Evolutionary conservation across 2,888 invertebrate species (phyloP).

Genomic region (Drosophila austrosaltans): DNA sequence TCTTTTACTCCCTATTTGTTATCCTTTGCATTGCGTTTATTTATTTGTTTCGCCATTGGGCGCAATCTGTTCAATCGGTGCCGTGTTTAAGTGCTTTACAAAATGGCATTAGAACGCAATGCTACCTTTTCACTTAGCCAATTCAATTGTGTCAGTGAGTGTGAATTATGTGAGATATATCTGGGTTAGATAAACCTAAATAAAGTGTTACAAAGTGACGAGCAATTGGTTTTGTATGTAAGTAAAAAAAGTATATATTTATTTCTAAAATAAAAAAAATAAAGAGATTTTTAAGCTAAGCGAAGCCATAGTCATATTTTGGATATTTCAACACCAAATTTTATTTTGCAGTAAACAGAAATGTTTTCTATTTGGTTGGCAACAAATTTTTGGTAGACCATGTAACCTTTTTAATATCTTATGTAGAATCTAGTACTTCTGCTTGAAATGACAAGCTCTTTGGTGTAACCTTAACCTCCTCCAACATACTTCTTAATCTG

Average conservation of each 20-base stretch:
- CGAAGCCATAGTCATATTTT: too few relatives aligned
- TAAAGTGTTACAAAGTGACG: slow-evolving; percentile 14
- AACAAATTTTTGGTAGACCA: too few relatives aligned
- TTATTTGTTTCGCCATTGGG: slow-evolving; percentile 60
- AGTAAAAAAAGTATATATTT: neutral
- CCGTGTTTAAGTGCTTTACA: slow-evolving; percentile 48
- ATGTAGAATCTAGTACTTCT: too few relatives aligned
- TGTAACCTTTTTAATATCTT: too few relatives aligned
- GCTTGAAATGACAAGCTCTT: neutral
- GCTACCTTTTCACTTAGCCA: slow-evolving; percentile 57
- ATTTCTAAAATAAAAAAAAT: too few relatives aligned
- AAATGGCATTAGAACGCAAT: slow-evolving; percentile 53
- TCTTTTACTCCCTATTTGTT: neutral
- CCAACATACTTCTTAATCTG: neutral
- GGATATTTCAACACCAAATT: too few relatives aligned
- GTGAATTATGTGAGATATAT: slow-evolving; percentile 47
- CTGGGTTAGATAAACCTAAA: neutral
- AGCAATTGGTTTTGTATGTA: slow-evolving; percentile 9
- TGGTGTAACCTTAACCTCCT: neutral
- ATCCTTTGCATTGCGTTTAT: slow-evolving; percentile 44
- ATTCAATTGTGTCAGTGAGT: slow-evolving; percentile 37
- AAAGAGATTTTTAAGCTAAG: neutral
- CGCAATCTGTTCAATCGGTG: slow-evolving; percentile 43
- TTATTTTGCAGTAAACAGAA: too few relatives aligned
- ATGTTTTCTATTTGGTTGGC: too few relatives aligned